Percentiles rank a stretch among this genome's conserved stretches.
Conservation (phyloP, 2,888 invertebrate species). For the Dorcus parallelipipedus region DNA sequence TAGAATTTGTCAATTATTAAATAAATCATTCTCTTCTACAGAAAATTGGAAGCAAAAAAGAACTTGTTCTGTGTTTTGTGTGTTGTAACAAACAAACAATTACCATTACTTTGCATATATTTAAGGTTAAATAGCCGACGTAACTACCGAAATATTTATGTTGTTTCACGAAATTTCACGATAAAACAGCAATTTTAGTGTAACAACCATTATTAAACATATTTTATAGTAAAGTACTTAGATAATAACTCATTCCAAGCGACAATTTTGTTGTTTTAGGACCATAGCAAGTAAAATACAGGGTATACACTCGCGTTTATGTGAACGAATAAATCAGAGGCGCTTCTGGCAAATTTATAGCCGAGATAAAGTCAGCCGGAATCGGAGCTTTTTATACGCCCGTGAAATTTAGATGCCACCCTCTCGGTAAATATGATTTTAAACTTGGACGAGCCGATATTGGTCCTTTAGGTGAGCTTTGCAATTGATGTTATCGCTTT, state of each 20-base stretch:
- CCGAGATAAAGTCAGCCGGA: slow-evolving; percentile 51
- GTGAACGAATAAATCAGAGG: slow-evolving; percentile 52
- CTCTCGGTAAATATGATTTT: slow-evolving; percentile 47
- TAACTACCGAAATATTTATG: not conserved
- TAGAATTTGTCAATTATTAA: too few relatives aligned
- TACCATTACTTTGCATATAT: not conserved
- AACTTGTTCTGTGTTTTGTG: too few relatives aligned
- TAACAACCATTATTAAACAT: slow-evolving; percentile 19
- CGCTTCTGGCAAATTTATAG: slow-evolving; percentile 53
- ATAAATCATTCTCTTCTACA: too few relatives aligned
- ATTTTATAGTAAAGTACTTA: slow-evolving; percentile 19
- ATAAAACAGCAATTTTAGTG: slow-evolving; percentile 11
- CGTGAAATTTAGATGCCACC: slow-evolving; percentile 51
- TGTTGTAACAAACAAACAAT: too few relatives aligned
- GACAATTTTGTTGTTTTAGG: slow-evolving; percentile 29
- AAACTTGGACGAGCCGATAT: slow-evolving; percentile 45
- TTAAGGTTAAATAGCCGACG: not conserved
- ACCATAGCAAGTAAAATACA: slow-evolving; percentile 14
- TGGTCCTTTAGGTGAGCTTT: slow-evolving; percentile 44
- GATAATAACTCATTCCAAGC: slow-evolving; percentile 20
- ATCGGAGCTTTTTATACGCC: slow-evolving; percentile 50
- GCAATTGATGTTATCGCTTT: slow-evolving; percentile 39
- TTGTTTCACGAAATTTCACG: not conserved
- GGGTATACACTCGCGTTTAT: slow-evolving; percentile 42
- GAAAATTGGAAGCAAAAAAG: too few relatives aligned